phyloP scores from a whole-genome alignment of 2,797 vertebrate species.

The Syndactyla subalaris region DNA sequence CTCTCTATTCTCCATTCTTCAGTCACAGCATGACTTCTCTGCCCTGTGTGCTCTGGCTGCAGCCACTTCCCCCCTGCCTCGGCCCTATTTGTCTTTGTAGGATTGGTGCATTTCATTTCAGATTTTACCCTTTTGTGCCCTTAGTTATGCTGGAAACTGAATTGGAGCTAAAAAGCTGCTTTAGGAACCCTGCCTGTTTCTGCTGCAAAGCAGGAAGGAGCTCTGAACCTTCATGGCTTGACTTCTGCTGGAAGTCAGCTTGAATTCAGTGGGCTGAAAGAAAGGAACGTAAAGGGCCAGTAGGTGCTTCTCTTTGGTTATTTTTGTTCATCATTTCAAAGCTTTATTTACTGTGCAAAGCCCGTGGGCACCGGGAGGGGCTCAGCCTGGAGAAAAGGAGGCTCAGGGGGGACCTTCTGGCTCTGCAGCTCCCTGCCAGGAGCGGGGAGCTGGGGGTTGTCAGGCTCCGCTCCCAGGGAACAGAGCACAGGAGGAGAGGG shows the following conservation, averaged over 20 bases:
- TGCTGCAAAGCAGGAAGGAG: neutral
- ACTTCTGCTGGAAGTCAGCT: neutral
- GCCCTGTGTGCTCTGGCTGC: neutral
- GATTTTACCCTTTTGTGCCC: neutral
- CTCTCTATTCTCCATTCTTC: neutral
- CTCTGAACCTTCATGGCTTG: neutral
- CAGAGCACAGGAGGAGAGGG: neutral
- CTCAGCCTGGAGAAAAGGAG: neutral
- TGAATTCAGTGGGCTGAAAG: neutral
- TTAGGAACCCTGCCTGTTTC: neutral
- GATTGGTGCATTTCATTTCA: neutral
- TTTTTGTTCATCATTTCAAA: neutral
- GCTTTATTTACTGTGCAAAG: neutral
- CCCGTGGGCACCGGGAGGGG: rapidly evolving
- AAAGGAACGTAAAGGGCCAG: neutral
- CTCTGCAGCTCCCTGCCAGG: neutral
- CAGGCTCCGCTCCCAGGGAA: neutral
- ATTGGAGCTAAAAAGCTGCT: neutral
- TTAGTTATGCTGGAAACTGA: neutral
- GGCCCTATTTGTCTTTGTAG: neutral
- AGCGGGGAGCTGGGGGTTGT: neutral
- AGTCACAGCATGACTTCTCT: neutral
- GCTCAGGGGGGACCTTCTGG: neutral
- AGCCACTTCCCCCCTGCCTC: neutral
- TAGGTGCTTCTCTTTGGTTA: neutral